phyloP scores from a whole-genome alignment of 2,113 vertebrate species.

The Misgurnus mizolepis region DNA sequence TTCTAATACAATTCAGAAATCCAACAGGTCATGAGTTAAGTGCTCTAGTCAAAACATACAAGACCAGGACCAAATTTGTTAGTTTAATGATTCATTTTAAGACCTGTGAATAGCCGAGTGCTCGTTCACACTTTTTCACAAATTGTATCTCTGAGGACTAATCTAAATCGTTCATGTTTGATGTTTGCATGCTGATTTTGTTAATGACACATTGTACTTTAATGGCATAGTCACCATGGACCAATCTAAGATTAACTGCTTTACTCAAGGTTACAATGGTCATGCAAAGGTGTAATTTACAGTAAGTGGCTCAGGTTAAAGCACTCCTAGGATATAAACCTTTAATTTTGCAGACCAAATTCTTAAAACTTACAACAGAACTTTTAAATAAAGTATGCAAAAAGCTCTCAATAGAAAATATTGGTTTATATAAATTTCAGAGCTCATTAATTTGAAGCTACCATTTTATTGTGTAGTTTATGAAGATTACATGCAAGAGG shows the following conservation, averaged over 20 bases:
- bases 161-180: background rate
- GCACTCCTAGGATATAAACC: background rate
- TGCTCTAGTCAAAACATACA: no score
- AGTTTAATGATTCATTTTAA: background rate
- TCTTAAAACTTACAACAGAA: background rate
- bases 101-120: background rate
- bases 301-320: background rate
- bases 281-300: background rate
- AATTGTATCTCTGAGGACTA: background rate
- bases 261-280: background rate
- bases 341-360: background rate
- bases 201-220: background rate
- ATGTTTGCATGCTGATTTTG: background rate
- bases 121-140: background rate
- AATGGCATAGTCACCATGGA: background rate
- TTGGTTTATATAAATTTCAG: background rate
- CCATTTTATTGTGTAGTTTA: background rate
- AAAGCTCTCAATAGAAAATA: constrained; percentile 6
- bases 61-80: no score
- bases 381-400: constrained; percentile 11
- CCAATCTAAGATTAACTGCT: background rate
- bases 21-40: background rate
- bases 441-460: constrained; percentile 11
- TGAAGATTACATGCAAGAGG: background rate
- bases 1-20: background rate